phyloP scores from a whole-genome alignment of 1,140 invertebrate species.

The Lithobius niger region DNA sequence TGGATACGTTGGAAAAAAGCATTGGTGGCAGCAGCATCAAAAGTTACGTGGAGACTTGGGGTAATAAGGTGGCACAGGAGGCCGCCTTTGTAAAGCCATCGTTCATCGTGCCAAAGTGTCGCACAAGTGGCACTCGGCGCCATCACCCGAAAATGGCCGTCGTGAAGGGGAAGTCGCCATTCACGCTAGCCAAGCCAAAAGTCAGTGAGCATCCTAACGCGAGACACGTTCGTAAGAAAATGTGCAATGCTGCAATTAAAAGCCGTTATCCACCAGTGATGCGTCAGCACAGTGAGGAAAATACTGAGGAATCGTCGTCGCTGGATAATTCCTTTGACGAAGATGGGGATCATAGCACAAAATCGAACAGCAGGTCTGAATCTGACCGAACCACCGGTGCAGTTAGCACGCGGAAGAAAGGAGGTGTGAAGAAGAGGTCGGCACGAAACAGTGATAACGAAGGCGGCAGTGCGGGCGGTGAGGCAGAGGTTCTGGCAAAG shows the following conservation, averaged over 20 bases:
- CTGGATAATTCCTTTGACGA: constrained; percentile 4
- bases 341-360: no score
- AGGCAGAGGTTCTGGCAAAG: constrained; percentile 7
- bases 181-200: neutral
- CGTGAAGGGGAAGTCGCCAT: neutral
- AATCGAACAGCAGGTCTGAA: no score
- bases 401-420: no score
- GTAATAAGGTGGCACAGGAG: neutral
- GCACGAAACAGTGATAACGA: no score
- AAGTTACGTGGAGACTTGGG: neutral
- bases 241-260: no score
- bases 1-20: neutral
- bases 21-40: neutral
- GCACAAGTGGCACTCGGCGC: neutral
- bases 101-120: constrained; percentile 10
- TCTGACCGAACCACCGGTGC: no score
- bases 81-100: neutral
- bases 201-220: no score
- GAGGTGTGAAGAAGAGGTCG: no score
- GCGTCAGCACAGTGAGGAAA: neutral
- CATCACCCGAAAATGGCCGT: neutral
- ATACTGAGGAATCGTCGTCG: constrained; percentile 1
- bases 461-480: neutral
- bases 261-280: no score
- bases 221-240: no score